Evolutionary conservation across 2,797 vertebrate species (phyloP), one percentile per base, ranked within the genome.

Genomic region (Peromyscus attwateri): DNA sequence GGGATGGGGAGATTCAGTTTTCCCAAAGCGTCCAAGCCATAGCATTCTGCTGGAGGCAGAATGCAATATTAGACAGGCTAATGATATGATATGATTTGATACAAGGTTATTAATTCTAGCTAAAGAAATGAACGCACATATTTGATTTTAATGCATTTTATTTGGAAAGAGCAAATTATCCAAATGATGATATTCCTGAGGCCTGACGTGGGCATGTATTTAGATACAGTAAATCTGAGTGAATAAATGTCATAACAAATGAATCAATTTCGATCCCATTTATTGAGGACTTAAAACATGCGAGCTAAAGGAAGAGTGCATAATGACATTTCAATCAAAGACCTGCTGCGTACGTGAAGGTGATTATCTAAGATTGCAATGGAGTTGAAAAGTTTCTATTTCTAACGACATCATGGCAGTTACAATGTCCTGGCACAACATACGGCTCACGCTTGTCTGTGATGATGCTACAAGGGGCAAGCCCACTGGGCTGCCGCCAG

Each of bases 21-120:
- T 85, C 93, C 94, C 96, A 95, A 91, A 97, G 95, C 98, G 94
- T 77, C 87, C 92, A 92, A 96, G 94, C 25, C 79, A 94, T 83
- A 97, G 92, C 91, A 82, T 64, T 31, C 87, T 97, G 49, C 19
- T 95, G 75, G 25, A 40, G n/a, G 43, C 6, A 82, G 40, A 62
- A 0, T 52, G 1, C n/a, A 52, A 70, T 81, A 37, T 34, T 64
- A 60, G 82, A 57, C 60, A 96, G 66, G 96, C 46, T 90, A 89
- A 31, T 87, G 68, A 83, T 92, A 71, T n/a, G 25, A 77, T 76
- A 62, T 46, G 25, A 77, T 80, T 81, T 92, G 34, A 89, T 60
- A 66, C 23, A 89, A 46, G 31, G 92, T 75, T 75, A 73, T 75
- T 89, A n/a, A 75, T 93, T 91, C 31, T 88, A 66, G 71, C 43